phyloP scores from a whole-genome alignment of 2,888 invertebrate species.

The Podabrus alpinus region DNA sequence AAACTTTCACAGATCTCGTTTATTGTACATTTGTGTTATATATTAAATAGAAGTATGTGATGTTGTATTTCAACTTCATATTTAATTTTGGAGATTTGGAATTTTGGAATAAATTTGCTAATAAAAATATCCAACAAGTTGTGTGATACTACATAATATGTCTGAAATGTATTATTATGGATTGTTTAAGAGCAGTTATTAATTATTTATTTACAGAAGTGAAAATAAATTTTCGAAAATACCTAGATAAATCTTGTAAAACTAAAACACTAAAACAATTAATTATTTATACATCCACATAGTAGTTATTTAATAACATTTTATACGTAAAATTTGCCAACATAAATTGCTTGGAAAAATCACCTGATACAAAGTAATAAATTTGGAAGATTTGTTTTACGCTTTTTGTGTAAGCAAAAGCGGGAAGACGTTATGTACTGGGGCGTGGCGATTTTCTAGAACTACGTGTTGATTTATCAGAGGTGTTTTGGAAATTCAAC shows the following conservation, averaged over 20 bases:
- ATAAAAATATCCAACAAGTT: neutral
- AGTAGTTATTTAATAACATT: neutral
- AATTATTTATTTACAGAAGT: neutral
- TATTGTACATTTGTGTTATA: neutral
- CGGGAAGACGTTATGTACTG: slow-evolving; percentile 19
- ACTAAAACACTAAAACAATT: neutral
- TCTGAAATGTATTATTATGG: neutral
- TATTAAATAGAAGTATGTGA: neutral
- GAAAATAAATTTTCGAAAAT: neutral
- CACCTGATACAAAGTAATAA: slow-evolving; percentile 21
- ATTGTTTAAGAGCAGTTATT: neutral
- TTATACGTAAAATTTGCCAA: slow-evolving; percentile 9
- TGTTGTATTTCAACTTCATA: neutral
- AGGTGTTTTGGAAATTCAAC: slow-evolving; percentile 33
- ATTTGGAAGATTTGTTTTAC: slow-evolving; percentile 33
- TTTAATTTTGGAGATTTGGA: neutral
- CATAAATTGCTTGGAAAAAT: slow-evolving; percentile 15
- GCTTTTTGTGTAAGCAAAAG: slow-evolving; percentile 26
- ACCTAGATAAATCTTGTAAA: neutral
- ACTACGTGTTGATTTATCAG: slow-evolving; percentile 40
- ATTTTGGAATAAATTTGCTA: neutral
- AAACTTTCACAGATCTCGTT: neutral
- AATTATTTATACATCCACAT: neutral
- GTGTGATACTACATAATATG: neutral
- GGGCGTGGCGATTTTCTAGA: slow-evolving; percentile 36